Evolutionary conservation across 2,797 vertebrate species (phyloP), one percentile per base, ranked within the genome.

Genomic region (Myiotriccus ornatus): DNA sequence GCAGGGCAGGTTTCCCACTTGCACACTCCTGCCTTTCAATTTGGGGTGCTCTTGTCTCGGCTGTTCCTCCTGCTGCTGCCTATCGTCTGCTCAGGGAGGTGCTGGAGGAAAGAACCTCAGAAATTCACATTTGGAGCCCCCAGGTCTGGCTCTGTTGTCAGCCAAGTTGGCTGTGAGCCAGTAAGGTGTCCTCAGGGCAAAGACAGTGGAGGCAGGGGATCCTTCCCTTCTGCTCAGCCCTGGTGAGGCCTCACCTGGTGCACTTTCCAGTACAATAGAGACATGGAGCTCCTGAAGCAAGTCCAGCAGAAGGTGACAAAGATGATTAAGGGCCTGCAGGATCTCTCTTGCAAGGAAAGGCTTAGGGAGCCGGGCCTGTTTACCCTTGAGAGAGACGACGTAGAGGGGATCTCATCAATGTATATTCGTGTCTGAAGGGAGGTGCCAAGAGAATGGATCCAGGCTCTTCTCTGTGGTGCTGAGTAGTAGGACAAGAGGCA

Each of bases 331-430:
- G 17, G 56, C 7, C 34, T 35, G 56, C 34, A 6, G 3, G 21
- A 9, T 16, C 8, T 14, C 15, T 44, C 67, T 2, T 4, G 3
- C 0, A 8, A 14, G 15, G 35, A 20, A 27, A 37, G 27, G 28
- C 20, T 28, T 44, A 30, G 13, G 35, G 47, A 46, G 46, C 19
- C 34, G 47, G 47, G 20, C 10, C 24, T 21, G 37, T 5, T 60
- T 23, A 16, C 8, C 16, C 24, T 12, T n/a, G 20, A 39, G 28
- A 39, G 28, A 24, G 24, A 30, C 7, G 28, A 65, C 32, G 28
- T 35, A 4, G 37, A n/a, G 22, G 23, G 9, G 9, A 59, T 28
- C 62, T 52, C 7, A 6, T 2, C 46, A 6, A 1, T 11, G 12
- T 5, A 24, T 11, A 6, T 1, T 20, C 13, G 35, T 23, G 18